Conservation (phyloP, 37 sponge, comb jelly and placozoan genomes). For the Aphrocallistes beatrix region DNA sequence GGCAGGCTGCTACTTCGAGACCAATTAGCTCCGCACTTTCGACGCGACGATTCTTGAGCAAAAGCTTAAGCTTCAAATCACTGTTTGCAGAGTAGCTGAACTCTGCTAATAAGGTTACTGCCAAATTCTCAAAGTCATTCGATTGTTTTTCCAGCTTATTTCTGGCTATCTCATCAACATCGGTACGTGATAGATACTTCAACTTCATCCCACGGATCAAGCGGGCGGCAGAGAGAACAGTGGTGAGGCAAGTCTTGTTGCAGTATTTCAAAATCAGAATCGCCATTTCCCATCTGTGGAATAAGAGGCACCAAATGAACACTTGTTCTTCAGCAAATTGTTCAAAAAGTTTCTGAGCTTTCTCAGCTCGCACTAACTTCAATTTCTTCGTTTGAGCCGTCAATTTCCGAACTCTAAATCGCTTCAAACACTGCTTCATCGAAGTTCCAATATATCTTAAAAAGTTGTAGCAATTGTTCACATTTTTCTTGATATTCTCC, state of each 20-base stretch:
- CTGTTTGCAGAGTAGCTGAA: neutral
- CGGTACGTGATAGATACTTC: neutral
- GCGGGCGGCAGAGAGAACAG: neutral
- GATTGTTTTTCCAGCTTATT: neutral
- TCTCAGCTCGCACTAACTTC: neutral
- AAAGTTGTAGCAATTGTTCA: neutral
- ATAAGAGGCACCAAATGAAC: neutral
- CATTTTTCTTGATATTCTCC: neutral
- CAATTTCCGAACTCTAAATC: neutral
- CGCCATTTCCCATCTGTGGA: neutral
- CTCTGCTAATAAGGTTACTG: neutral
- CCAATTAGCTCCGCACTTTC: neutral
- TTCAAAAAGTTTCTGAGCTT: neutral
- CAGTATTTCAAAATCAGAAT: neutral
- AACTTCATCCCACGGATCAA: neutral
- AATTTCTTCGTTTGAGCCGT: neutral
- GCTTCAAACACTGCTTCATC: neutral
- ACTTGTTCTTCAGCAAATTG: neutral
- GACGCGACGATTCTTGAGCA: neutral
- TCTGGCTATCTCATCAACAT: neutral
- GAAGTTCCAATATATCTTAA: neutral
- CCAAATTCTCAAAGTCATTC: neutral
- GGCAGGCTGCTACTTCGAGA: neutral
- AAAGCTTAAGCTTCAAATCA: conserved; percentile 2
- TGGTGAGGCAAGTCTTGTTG: neutral